These are phyloP conservation scores for Syndactyla subalaris DNA, from an alignment of 2,797 vertebrate genomes.

Conservation along the genomic window DNA sequence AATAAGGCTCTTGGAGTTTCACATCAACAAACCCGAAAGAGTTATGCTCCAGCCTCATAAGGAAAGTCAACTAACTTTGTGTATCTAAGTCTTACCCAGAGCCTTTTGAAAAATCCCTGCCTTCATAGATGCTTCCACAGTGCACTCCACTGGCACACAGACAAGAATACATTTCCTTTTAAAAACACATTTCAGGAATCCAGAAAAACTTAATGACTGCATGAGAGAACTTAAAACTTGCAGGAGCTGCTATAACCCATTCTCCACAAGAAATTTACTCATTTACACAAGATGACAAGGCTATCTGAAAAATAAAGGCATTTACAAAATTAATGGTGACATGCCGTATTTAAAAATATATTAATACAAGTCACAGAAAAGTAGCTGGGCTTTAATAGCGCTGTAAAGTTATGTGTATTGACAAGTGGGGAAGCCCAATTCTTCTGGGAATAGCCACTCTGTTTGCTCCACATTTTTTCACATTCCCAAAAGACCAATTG, in stretches of 20 bases:
- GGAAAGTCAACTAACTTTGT: not conserved
- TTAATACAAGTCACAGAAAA: not conserved
- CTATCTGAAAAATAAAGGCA: not conserved
- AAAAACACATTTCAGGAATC: not conserved
- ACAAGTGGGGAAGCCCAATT: not conserved
- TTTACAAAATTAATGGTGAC: not conserved
- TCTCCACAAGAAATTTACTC: not conserved
- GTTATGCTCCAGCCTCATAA: not conserved
- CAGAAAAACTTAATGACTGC: not conserved
- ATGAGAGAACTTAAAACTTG: not conserved
- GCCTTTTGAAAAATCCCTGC: not conserved
- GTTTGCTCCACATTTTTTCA: not conserved
- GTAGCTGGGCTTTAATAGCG: not conserved
- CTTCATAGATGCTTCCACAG: conserved; percentile 18
- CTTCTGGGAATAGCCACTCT: rapidly evolving
- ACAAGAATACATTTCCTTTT: not conserved
- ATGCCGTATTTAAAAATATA: not conserved
- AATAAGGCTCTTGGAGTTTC: not conserved
- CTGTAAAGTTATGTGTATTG: not conserved
- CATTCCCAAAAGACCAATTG: not conserved
- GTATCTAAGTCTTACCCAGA: not conserved
- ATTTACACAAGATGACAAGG: not conserved
- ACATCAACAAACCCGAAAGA: not conserved
- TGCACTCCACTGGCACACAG: conserved; percentile 37
- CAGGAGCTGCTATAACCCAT: not conserved